Conservation (phyloP, 2,888 invertebrate species). For the Homarus gammarus region DNA sequence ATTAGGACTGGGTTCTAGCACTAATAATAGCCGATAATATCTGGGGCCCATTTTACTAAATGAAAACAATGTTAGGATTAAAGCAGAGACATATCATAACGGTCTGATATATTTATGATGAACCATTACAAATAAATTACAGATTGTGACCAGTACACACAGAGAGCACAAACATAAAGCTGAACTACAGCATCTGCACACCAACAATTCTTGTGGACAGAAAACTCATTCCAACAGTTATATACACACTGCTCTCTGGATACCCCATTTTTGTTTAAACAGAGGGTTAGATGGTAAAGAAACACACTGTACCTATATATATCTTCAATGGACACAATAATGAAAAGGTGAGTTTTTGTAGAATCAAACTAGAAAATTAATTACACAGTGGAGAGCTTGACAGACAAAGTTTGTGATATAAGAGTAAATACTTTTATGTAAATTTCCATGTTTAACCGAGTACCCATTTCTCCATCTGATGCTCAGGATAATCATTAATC, state of each 20-base stretch:
- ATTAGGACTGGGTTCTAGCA: no score
- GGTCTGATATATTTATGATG: conserved; percentile 59
- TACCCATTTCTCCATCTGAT: not conserved
- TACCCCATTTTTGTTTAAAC: not conserved
- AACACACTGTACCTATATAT: not conserved
- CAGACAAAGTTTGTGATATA: no score
- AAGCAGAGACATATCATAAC: not conserved
- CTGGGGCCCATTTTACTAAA: no score
- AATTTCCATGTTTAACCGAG: not conserved
- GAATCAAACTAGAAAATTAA: conserved; percentile 8
- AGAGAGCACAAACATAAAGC: conserved; percentile 43
- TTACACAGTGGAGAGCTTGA: not conserved
- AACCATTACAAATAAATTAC: conserved; percentile 71
- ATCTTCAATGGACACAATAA: not conserved
- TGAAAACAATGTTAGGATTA: no score
- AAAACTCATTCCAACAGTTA: conserved; percentile 22
- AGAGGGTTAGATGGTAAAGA: not conserved
- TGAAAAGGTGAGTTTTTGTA: not conserved
- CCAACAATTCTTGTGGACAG: conserved; percentile 12
- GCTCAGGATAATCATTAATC: not conserved
- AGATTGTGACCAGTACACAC: conserved; percentile 65
- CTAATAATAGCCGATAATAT: no score
- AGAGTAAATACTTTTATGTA: not conserved
- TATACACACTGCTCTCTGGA: conserved; percentile 20
- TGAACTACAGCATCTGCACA: conserved; percentile 16